Evolutionary conservation across 2,888 invertebrate genomes (phyloP).

Genomic region (Parasteatoda lunata): DNA sequence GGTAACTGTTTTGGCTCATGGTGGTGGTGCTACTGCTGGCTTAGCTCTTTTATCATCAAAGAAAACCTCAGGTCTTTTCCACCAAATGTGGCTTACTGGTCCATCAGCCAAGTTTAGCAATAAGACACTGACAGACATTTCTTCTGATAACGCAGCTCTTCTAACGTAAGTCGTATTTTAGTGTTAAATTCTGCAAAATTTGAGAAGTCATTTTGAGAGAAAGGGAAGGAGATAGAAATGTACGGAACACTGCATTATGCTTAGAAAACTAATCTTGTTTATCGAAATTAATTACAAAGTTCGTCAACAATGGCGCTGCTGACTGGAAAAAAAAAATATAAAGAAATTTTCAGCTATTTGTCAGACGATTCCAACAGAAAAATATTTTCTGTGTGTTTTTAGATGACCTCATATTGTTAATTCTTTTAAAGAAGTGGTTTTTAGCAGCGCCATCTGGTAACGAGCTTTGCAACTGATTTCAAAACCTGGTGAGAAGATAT

Average conservation of each 20-base stretch:
- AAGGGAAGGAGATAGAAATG: background rate
- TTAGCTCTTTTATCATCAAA: slow-evolving; percentile 55
- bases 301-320: background rate
- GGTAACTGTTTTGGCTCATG: slow-evolving; percentile 69
- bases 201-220: background rate
- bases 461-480: too few species aligned
- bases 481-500: too few species aligned
- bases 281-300: background rate
- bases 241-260: background rate
- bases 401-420: too few species aligned
- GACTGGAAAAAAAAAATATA: too few species aligned
- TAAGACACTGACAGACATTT: slow-evolving; percentile 41
- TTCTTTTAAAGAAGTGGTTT: too few species aligned
- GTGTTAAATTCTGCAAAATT: background rate
- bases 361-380: too few species aligned
- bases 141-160: slow-evolving; percentile 46
- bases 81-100: slow-evolving; percentile 67
- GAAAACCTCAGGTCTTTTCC: slow-evolving; percentile 57
- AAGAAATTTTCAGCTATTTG: too few species aligned
- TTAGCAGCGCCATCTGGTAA: too few species aligned
- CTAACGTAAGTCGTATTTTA: slow-evolving; percentile 32
- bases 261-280: background rate
- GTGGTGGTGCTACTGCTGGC: slow-evolving; percentile 65
- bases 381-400: too few species aligned
- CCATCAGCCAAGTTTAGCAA: slow-evolving; percentile 59